Base-by-base conservation (phyloP, 1,140 invertebrate genomes). In the Bombus consobrinus region DNA sequence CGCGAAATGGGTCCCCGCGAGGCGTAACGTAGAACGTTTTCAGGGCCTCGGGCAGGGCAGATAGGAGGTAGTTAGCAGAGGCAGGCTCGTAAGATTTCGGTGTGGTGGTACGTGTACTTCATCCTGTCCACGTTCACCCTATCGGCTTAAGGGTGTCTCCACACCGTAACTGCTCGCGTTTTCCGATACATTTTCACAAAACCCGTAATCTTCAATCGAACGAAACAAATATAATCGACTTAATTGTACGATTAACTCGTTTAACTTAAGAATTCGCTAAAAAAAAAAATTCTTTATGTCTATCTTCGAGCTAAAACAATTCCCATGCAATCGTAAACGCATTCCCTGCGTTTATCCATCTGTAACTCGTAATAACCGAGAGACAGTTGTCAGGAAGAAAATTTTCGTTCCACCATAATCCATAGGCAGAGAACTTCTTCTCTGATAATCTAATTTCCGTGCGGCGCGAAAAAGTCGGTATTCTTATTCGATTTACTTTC, bases 1-100 rank as follows among this genome's bases (percentile, higher is more conserved):
- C 92, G 93, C 92, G 93, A 94, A 94, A 94, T 94, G 91, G 93
- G 94, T 93, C 94, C 93, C 93, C 93, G 93, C 93, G 93, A 94
- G 94, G 93, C 93, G 93, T 93, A 93, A 93, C 92, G 91, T 93
- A 89, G 89, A 93, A 92, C 93, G 91, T 93, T 94, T 94, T 94
- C 94, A 93, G 93, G 93, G 93, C 94, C 93, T 92, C 92, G 91
- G 93, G 94, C 92, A 91, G 89, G 85, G 87, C 88, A 93, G 93
- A 93, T 93, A 92, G 89, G 90, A 94, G 94, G 93, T 93, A 94
- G 93, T 94, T 94, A 94, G 92, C 92, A 88, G 90, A 92, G 89
- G 92, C 92, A 94, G 91, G 79, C 92, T 93, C 93, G 91, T 94
- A 94, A 94, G 93, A 94, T 93, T 94, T 93, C 90, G 92, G 90